phyloP scores from a whole-genome alignment of 2,113 vertebrate genomes.

The Heterotilapia buettikoferi region DNA sequence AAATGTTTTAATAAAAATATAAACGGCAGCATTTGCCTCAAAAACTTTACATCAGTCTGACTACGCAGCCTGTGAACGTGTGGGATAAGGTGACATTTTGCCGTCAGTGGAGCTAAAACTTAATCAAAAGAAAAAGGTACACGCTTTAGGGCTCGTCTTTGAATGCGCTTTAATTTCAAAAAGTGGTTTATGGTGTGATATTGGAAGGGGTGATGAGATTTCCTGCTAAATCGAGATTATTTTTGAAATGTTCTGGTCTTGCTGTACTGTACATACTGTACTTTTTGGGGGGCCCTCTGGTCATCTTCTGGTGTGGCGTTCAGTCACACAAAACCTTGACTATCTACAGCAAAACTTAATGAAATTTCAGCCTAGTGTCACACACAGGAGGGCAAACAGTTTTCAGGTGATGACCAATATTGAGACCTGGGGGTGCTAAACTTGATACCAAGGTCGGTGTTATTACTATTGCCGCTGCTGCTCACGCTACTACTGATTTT shows the following conservation, averaged over 20 bases:
- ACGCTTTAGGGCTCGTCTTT: not conserved
- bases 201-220: not conserved
- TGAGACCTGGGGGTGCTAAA: not conserved
- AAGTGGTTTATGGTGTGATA: not conserved
- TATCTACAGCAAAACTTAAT: not conserved
- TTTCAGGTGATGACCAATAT: not conserved
- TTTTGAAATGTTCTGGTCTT: not conserved
- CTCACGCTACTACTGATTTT: constrained; percentile 12
- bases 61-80: not conserved
- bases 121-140: not conserved
- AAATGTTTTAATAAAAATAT: not conserved
- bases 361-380: not conserved
- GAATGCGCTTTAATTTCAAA: not conserved
- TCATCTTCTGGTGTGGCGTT: not conserved
- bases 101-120: not conserved
- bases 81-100: not conserved
- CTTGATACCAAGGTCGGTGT: not conserved
- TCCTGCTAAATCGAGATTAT: not conserved
- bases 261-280: not conserved
- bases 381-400: not conserved
- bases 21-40: not conserved
- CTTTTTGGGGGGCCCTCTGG: rapidly evolving
- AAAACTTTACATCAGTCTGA: not conserved
- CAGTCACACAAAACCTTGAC: not conserved
- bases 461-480: not conserved